phyloP scores from a whole-genome alignment of 1,140 invertebrate species.

The Eueides isabella region DNA sequence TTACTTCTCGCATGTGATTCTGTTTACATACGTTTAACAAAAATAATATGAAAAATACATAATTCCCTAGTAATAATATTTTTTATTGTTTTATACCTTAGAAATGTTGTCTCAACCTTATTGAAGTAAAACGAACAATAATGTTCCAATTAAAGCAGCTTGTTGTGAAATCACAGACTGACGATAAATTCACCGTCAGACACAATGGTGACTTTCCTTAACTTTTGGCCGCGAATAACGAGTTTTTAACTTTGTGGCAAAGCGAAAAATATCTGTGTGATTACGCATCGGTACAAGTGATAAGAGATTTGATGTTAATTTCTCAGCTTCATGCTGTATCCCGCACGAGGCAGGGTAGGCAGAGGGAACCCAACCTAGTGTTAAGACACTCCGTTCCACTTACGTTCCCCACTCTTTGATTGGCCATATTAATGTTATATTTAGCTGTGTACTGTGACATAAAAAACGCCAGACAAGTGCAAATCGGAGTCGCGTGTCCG shows the following conservation, averaged over 20 bases:
- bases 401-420: too few relatives aligned
- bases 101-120: background rate
- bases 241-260: slow-evolving; percentile 81
- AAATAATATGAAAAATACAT: background rate
- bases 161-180: slow-evolving; percentile 49
- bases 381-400: too few relatives aligned
- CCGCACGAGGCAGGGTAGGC: too few relatives aligned
- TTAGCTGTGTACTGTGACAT: too few relatives aligned
- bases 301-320: background rate
- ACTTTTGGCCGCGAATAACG: slow-evolving; percentile 77
- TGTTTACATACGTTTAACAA: background rate
- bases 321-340: too few relatives aligned
- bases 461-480: too few relatives aligned
- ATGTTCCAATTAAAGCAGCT: slow-evolving; percentile 46
- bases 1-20: too few relatives aligned
- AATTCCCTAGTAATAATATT: background rate
- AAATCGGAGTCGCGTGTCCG: too few relatives aligned
- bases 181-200: slow-evolving; percentile 66
- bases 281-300: slow-evolving; percentile 38
- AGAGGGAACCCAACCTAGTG: too few relatives aligned
- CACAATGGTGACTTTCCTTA: slow-evolving; percentile 71
- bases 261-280: slow-evolving; percentile 77
- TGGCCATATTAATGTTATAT: too few relatives aligned
- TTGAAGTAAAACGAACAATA: slow-evolving; percentile 32
- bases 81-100: too few relatives aligned